Base-by-base conservation (phyloP, 1,140 invertebrate genomes). In the Antheraea pernyi region DNA sequence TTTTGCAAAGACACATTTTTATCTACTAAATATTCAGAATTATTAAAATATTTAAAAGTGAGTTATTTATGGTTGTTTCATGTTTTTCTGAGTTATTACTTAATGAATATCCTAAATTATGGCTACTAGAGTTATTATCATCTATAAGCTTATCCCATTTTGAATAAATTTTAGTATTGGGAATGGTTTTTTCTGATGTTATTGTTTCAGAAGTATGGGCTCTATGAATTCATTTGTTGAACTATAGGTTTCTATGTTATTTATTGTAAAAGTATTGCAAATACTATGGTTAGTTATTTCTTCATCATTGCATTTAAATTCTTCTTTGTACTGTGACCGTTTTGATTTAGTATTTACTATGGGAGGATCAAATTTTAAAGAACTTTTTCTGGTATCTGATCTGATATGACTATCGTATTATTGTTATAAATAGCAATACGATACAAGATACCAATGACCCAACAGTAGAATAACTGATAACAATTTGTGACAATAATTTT, bases 291-390 rank as follows among this genome's bases (percentile, higher is more conserved):
- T 30, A 30, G 22, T n/a, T 53, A 63, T 37, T 37, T 22, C 4
- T 37, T 63, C 30, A 13, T 19, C n/a, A 39, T 16, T 39, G 8
- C 8, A 48, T 63, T 37, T 63, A 3, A 0, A 48, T n/a, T 65
- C 37, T 13, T 77, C 78, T 68, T 73, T 60, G 72, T 74, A 89
- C 59, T 84, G 71, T 13, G 75, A 73, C 84, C 86, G 87, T 76
- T 85, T 82, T n/a, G 84, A 85, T 59, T 67, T 74, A 71, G 67
- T 78, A 65, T 69, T 71, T 10, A 73, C 9, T 65, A 19, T 62
- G 39, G 67, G 69, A 60, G 71, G 68, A 65, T 68, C 53, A 69
- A 72, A 68, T 58, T 61, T 77, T 37, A 11, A 9, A 3, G 13
- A 53, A 53, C 46, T 16, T 53, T 53, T 53, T 16, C 6, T 53